phyloP scores from a whole-genome alignment of 2,797 vertebrate species.

The Macrochelys suwanniensis region DNA sequence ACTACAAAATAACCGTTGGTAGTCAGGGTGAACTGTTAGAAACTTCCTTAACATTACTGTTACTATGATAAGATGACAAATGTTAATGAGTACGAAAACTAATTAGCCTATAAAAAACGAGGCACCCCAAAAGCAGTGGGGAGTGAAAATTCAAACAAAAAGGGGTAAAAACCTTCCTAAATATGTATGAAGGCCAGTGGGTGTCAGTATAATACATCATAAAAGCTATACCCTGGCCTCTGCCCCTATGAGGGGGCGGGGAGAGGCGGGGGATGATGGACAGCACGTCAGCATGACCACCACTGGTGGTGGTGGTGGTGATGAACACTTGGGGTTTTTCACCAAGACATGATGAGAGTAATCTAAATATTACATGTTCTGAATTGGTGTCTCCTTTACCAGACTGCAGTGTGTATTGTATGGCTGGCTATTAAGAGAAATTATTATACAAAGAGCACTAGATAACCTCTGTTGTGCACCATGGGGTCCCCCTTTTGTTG shows the following conservation, averaged over 20 bases:
- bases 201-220: not conserved
- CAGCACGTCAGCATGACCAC: not conserved
- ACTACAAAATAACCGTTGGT: not conserved
- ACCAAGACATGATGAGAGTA: not conserved
- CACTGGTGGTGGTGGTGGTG: not conserved
- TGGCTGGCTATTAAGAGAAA: not conserved
- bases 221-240: not conserved
- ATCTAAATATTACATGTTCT: not conserved
- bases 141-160: not conserved
- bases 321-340: not conserved
- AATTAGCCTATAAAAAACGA: not conserved
- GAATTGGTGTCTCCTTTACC: not conserved
- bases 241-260: not conserved
- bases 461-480: not conserved
- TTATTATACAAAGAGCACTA: not conserved
- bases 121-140: not conserved
- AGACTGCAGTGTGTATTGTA: not conserved
- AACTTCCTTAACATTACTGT: not conserved
- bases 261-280: too few relatives aligned
- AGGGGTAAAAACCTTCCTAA: not conserved
- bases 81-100: not conserved
- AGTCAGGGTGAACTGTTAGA: not conserved
- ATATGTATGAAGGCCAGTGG: not conserved
- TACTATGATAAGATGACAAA: not conserved
- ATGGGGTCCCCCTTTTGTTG: not conserved